phyloP scores from a whole-genome alignment of 2,113 vertebrate species.

The Barbus barbus region DNA sequence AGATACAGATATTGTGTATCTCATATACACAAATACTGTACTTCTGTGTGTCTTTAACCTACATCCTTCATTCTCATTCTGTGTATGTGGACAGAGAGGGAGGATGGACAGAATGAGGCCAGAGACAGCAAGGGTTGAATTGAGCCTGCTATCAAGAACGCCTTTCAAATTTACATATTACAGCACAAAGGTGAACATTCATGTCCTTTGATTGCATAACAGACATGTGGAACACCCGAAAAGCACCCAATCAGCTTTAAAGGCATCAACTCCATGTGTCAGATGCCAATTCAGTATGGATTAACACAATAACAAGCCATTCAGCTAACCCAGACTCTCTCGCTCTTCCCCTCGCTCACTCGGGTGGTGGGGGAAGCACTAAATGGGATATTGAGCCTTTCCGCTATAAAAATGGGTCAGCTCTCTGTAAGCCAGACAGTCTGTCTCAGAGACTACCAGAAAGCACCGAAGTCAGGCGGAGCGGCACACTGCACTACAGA shows the following conservation, averaged over 20 bases:
- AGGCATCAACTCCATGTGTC: not conserved
- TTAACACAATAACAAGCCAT: conserved; percentile 47
- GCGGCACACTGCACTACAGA: not conserved
- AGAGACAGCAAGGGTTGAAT: conserved; percentile 33
- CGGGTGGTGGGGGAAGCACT: conserved; percentile 30
- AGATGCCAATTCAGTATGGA: conserved; percentile 39
- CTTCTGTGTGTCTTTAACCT: conserved; percentile 42
- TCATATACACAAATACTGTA: conserved; percentile 10
- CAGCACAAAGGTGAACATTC: not conserved
- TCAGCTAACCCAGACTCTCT: conserved; percentile 8
- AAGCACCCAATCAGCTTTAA: not conserved
- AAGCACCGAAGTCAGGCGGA: conserved; percentile 3
- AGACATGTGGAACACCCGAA: not conserved
- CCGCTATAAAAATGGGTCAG: conserved; percentile 73
- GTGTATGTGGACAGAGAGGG: conserved; percentile 51
- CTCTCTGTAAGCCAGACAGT: conserved; percentile 62
- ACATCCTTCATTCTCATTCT: conserved; percentile 62
- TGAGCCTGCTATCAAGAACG: not conserved
- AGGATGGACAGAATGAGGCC: conserved; percentile 67
- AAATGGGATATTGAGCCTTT: conserved; percentile 65
- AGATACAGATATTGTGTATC: not conserved
- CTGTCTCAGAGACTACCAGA: conserved; percentile 52
- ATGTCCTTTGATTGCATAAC: not conserved
- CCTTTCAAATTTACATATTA: not conserved
- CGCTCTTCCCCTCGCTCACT: not conserved